Percentiles rank a stretch among this genome's conserved stretches.
Evolutionary conservation across 2,113 vertebrate genomes (phyloP).

Genomic region (Daboia siamensis): DNA sequence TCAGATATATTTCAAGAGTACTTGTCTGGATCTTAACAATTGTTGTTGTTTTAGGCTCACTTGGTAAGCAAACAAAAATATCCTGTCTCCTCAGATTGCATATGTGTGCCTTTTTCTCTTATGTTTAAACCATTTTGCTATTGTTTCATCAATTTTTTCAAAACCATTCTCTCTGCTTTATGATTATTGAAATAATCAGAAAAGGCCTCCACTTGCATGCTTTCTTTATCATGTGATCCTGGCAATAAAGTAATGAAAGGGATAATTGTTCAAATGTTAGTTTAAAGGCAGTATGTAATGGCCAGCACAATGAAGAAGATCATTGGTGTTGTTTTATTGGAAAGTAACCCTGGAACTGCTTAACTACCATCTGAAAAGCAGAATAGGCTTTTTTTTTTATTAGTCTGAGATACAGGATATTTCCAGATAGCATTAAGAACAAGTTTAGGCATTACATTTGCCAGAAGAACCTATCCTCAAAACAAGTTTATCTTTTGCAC

Average conservation of each 20-base stretch:
- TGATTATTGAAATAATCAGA: background rate
- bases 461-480: background rate
- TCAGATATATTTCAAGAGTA: slow-evolving; percentile 95
- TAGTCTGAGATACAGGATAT: background rate
- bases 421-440: background rate
- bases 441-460: background rate
- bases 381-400: background rate
- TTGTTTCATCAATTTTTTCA: background rate
- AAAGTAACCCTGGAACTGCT: background rate
- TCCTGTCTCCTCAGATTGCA: background rate
- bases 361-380: background rate
- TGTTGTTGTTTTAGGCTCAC: slow-evolving; percentile 88
- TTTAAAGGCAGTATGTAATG: background rate
- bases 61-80: slow-evolving; percentile 78
- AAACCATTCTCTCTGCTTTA: background rate
- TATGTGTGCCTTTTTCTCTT: no score
- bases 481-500: background rate
- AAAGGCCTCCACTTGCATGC: background rate
- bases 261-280: background rate
- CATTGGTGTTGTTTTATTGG: background rate
- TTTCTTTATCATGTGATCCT: background rate
- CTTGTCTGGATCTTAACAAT: slow-evolving; percentile 96
- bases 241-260: background rate
- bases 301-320: background rate
- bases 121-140: background rate